Evolutionary conservation across 2,797 vertebrate species (phyloP), one percentile per base, ranked within the genome.

Genomic region (Champsocephalus gunnari): DNA sequence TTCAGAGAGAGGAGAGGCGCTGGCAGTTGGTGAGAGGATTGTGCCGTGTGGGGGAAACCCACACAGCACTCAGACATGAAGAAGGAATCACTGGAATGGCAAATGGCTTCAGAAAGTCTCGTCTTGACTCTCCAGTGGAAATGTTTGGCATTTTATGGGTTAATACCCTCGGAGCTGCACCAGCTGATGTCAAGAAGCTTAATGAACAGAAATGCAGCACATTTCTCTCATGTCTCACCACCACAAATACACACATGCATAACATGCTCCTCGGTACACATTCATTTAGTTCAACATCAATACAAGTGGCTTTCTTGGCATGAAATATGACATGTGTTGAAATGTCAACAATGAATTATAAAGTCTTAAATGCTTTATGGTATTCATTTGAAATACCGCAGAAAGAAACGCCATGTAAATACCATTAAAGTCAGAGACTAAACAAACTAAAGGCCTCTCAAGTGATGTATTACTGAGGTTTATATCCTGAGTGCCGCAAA

Each of bases 11-110:
- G 72, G 41, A 66, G 78, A 68, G 44, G 68, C 43, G 12, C 48
- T 64, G 76, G 88, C 92, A 92, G 77, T 87, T 93, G 92, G 84
- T 81, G 81, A 61, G 54, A 67, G 57, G 80, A 78, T 21, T 69
- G 57, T 45, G 64, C 58, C 71, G 54, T 71, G 77, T 73, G 77
- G 75, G 11, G 66, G 24, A 83, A 87, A 73, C 77, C 81, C 79
- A 83, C 77, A 81, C 77, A 81, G 60, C 56, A 45, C 49, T 44
- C 70, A 62, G 64, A 83, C 53, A 14, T 14, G 14, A 66, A 70
- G 62, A 76, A 75, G 56, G 79, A 73, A 87, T 83, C 49, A 50
- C 12, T 68, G 86, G 88, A 90, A 89, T 86, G 87, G 68, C 87
- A 87, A 82, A 85, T 87, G 90, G 75, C 63, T 58, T 58, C 32